Percentiles rank a stretch among this genome's conserved stretches.
phyloP scores from a whole-genome alignment of 2,888 invertebrate genomes.

The Pelosia muscerda region DNA sequence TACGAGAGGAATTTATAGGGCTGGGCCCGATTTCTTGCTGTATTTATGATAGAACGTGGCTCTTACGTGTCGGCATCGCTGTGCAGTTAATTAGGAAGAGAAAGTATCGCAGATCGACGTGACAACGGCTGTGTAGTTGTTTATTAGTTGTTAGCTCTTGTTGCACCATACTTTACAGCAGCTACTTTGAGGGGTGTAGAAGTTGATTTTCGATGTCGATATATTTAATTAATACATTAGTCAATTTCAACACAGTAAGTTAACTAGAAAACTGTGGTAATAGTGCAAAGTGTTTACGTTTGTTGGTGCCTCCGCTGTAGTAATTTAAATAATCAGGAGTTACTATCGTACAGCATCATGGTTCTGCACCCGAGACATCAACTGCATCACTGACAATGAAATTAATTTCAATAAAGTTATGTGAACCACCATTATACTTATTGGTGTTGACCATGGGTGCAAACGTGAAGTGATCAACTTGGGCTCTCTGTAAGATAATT shows the following conservation, averaged over 20 bases:
- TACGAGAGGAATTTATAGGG: slow-evolving; percentile 87
- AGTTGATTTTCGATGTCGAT: not conserved
- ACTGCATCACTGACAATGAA: too few species aligned
- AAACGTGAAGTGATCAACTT: too few species aligned
- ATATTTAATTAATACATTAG: not conserved
- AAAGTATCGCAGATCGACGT: slow-evolving; percentile 62
- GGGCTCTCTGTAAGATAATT: not conserved
- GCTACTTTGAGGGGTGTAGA: not conserved
- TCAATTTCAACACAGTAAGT: not conserved
- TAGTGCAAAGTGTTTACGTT: too few species aligned
- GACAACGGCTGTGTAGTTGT: slow-evolving; percentile 30
- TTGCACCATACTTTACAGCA: slow-evolving; percentile 24
- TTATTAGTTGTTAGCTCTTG: slow-evolving; percentile 35
- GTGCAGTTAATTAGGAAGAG: slow-evolving; percentile 80
- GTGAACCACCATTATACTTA: too few species aligned
- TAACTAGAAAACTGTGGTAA: too few species aligned
- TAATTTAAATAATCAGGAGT: too few species aligned
- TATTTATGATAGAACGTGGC: slow-evolving; percentile 83
- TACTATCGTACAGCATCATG: too few species aligned
- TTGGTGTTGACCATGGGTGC: too few species aligned
- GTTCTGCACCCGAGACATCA: too few species aligned
- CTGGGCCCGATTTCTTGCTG: slow-evolving; percentile 85
- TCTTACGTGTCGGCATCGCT: slow-evolving; percentile 78
- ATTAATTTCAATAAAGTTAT: too few species aligned
- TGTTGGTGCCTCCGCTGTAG: too few species aligned